phyloP scores from a whole-genome alignment of 1,140 invertebrate species.

The Conus ventricosus region DNA sequence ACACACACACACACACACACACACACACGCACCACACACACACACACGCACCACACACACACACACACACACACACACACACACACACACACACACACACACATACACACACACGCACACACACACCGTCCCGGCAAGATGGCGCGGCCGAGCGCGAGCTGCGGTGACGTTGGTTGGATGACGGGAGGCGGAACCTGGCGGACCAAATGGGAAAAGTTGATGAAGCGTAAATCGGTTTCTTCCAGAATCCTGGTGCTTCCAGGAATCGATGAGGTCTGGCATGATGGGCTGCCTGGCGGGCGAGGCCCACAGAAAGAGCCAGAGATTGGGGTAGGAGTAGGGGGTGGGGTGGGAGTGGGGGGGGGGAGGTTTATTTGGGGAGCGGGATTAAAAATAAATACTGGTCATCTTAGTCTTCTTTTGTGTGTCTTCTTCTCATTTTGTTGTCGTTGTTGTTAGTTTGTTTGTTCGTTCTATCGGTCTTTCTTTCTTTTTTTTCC shows the following conservation, averaged over 20 bases:
- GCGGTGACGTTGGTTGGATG: too few relatives aligned
- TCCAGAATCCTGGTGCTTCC: not conserved
- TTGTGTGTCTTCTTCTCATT: not conserved
- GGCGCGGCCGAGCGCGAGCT: not conserved
- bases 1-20: too few relatives aligned
- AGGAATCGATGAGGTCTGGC: not conserved
- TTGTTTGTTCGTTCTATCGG: not conserved
- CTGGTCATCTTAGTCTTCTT: not conserved
- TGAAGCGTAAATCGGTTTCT: conserved; percentile 19
- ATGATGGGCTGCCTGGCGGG: not conserved
- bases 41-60: too few relatives aligned
- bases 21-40: too few relatives aligned
- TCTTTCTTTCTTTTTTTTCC: too few relatives aligned
- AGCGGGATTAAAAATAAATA: conserved; percentile 14
- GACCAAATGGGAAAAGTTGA: conserved; percentile 19
- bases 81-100: too few relatives aligned
- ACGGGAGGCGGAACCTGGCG: not conserved
- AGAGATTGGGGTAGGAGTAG: not conserved
- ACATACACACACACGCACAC: too few relatives aligned
- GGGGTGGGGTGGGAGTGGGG: not conserved
- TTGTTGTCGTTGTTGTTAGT: not conserved
- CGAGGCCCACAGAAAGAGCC: not conserved
- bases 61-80: too few relatives aligned
- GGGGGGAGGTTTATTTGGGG: not conserved
- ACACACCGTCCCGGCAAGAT: too few relatives aligned